Evolutionary conservation across 2,113 vertebrate species (phyloP).

Genomic region (Neolamprologus longior): DNA sequence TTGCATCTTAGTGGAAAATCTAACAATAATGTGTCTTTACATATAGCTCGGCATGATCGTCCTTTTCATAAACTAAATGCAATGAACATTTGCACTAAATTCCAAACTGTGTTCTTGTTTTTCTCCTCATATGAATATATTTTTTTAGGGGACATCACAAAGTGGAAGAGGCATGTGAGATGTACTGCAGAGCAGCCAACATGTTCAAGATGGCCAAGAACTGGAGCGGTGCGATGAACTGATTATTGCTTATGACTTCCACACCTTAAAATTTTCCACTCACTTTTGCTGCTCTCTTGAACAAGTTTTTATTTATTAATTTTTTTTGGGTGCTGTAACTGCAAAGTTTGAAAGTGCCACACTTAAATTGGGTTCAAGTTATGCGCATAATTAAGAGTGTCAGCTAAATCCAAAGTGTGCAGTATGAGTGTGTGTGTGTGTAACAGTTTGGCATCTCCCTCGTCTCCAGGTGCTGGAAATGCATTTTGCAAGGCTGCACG

Average conservation of each 20-base stretch:
- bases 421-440: not conserved
- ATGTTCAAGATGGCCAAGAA: conserved; percentile 99
- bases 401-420: not conserved
- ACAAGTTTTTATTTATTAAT: not conserved
- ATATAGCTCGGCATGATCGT: not conserved
- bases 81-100: not conserved
- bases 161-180: conserved; percentile 96
- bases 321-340: not conserved
- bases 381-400: not conserved
- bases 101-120: not conserved
- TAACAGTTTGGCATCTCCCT: not conserved
- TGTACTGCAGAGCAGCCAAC: conserved; percentile 97
- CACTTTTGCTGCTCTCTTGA: not conserved
- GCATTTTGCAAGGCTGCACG: conserved; percentile 94
- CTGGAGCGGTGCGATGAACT: conserved; percentile 82
- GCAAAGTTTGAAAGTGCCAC: not conserved
- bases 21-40: not conserved
- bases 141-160: conserved; percentile 85
- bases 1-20: not conserved
- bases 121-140: not conserved
- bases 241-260: not conserved
- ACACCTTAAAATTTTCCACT: not conserved
- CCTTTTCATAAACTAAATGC: not conserved
- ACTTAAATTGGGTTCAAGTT: not conserved
- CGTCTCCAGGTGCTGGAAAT: conserved; percentile 80